A percentile compares a stretch with the other conserved stretches of the same genome.
Evolutionary conservation across 2,888 invertebrate species (phyloP).

Genomic region (Amblyjoppa proteus): DNA sequence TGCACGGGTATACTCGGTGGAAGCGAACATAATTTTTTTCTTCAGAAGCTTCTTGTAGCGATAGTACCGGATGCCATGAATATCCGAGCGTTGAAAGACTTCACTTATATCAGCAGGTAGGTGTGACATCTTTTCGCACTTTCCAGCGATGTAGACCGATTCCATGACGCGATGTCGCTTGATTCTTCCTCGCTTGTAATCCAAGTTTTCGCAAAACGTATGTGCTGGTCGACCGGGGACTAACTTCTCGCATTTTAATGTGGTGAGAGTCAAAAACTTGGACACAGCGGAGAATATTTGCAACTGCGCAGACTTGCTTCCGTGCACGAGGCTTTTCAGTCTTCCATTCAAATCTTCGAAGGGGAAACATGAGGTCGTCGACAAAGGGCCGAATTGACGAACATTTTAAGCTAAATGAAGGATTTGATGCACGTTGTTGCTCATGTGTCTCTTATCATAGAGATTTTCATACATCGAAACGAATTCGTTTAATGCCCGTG

Average conservation of each 20-base stretch:
- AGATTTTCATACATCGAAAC: constrained; percentile 55
- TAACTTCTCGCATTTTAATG: constrained; percentile 29
- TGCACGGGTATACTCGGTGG: neutral
- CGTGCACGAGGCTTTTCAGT: constrained; percentile 56
- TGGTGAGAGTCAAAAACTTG: constrained; percentile 17
- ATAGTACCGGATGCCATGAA: neutral
- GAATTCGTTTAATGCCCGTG: constrained; percentile 50
- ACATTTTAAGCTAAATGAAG: constrained; percentile 54
- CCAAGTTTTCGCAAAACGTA: constrained; percentile 31
- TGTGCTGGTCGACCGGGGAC: constrained; percentile 8
- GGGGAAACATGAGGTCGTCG: constrained; percentile 61
- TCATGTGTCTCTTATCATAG: constrained; percentile 45
- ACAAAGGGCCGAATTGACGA: constrained; percentile 54
- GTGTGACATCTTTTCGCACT: neutral
- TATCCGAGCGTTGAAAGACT: neutral
- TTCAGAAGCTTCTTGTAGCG: constrained; percentile 7
- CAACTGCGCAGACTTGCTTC: constrained; percentile 46
- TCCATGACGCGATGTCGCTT: constrained; percentile 1
- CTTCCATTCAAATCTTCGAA: constrained; percentile 63
- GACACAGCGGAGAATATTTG: constrained; percentile 53
- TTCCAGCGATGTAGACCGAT: constrained; percentile 17
- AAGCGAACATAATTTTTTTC: neutral
- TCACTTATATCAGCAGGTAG: neutral
- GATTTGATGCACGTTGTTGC: constrained; percentile 57
- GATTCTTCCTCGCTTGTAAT: constrained; percentile 19